Evolutionary conservation across 2,113 vertebrate species (phyloP).

Genomic region (Petrocephalus zakoni): DNA sequence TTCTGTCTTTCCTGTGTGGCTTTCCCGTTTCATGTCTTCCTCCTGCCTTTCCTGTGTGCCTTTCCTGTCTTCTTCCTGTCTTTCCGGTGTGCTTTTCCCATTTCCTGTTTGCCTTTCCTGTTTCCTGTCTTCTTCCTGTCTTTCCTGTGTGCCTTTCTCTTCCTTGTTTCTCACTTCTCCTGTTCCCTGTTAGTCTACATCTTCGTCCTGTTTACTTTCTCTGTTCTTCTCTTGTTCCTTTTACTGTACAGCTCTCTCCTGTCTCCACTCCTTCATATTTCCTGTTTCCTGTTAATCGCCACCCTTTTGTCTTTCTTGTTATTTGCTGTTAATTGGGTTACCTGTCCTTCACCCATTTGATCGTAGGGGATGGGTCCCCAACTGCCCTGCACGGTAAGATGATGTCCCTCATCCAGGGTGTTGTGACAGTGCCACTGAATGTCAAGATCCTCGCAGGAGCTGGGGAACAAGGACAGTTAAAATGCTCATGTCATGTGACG

Average conservation of each 20-base stretch:
- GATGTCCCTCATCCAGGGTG: constrained; percentile 97
- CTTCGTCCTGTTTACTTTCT: neutral
- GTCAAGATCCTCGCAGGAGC: constrained; percentile 91
- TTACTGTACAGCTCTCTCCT: neutral
- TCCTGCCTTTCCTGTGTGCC: neutral
- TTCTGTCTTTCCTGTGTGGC: too few species aligned
- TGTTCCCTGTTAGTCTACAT: neutral
- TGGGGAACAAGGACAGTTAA: constrained; percentile 35
- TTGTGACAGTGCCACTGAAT: constrained; percentile 91
- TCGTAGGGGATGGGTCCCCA: constrained; percentile 84
- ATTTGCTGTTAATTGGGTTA: constrained; percentile 52
- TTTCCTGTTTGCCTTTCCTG: neutral
- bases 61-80: too few species aligned
- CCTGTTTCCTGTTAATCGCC: neutral
- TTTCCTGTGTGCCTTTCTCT: neutral
- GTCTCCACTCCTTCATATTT: neutral
- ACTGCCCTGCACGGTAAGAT: constrained; percentile 89
- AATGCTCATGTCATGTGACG: neutral
- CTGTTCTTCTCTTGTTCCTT: neutral
- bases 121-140: neutral
- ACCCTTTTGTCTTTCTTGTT: neutral
- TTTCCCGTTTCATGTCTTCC: too few species aligned
- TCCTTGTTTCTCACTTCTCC: neutral
- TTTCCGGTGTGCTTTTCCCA: neutral
- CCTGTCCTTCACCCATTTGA: constrained; percentile 98